These are phyloP conservation scores for Gisinianus flammeolus DNA, from an alignment of 2,888 invertebrate species.

Conservation along the genomic window DNA sequence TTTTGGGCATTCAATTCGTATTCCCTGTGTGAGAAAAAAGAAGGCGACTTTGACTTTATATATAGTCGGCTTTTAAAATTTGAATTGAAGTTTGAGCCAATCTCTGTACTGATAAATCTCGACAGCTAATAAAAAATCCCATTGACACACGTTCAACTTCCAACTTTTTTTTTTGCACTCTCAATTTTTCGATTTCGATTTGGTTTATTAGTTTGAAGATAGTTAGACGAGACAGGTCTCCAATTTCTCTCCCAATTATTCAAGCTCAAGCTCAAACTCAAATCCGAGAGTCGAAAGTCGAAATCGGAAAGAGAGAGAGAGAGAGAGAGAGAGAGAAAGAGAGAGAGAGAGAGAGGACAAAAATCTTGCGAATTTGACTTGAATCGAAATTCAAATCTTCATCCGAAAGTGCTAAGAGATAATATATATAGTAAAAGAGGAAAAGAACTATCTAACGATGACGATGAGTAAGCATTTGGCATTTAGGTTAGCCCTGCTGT, in stretches of 20 bases:
- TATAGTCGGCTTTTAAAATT: too few relatives aligned
- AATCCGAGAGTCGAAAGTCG: background rate
- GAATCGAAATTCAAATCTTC: background rate
- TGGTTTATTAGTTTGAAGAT: background rate
- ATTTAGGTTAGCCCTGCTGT: too few relatives aligned
- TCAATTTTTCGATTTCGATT: background rate
- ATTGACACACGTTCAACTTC: background rate
- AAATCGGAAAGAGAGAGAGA: background rate
- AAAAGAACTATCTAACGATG: background rate
- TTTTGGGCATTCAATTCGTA: too few relatives aligned
- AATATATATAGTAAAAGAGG: background rate
- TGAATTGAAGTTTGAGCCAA: constrained; percentile 2
- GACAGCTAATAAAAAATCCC: constrained; percentile 32
- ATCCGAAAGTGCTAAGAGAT: too few relatives aligned
- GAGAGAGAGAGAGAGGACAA: background rate
- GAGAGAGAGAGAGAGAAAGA: too few relatives aligned
- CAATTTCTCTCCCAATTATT: background rate
- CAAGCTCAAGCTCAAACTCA: background rate
- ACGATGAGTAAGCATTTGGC: background rate
- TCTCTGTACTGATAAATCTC: background rate
- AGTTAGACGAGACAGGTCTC: background rate
- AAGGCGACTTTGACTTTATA: too few relatives aligned
- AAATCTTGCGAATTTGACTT: background rate
- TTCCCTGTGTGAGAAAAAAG: too few relatives aligned
- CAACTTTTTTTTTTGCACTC: constrained; percentile 5